Conservation (phyloP, 2,113 vertebrate species). For the Ceyx cyanopectus region DNA sequence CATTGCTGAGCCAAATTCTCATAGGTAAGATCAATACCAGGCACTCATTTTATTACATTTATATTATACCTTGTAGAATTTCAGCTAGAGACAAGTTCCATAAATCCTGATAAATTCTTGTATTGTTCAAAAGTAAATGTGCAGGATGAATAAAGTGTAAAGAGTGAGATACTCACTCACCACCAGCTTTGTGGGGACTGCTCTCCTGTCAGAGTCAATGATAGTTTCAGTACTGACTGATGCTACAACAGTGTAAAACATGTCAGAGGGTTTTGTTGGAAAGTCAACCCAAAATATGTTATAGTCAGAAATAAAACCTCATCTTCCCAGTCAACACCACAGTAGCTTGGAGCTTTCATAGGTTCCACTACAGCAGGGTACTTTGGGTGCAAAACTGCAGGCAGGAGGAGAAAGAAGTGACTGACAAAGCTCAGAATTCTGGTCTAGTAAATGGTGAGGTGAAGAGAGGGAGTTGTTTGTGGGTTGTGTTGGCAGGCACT, state of each 20-base stretch:
- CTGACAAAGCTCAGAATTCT: neutral
- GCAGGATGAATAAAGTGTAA: neutral
- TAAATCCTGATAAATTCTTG: slow-evolving; percentile 26
- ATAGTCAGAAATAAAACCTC: neutral
- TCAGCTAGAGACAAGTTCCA: neutral
- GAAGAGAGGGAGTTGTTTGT: neutral
- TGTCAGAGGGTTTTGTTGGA: neutral
- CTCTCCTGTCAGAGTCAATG: neutral
- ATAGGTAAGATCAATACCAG: neutral
- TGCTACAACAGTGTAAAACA: accelerated
- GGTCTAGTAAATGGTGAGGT: neutral
- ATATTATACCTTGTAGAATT: neutral
- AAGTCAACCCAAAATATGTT: neutral
- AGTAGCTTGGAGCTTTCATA: neutral
- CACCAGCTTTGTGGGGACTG: neutral
- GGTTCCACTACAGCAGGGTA: neutral
- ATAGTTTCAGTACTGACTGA: neutral
- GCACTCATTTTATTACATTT: slow-evolving; percentile 8
- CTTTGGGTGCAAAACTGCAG: neutral
- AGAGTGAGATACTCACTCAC: neutral
- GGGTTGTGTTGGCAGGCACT: neutral
- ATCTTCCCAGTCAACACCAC: neutral
- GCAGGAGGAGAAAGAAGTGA: neutral
- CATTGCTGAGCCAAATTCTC: neutral
- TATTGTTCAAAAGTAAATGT: slow-evolving; percentile 13